phyloP scores from a whole-genome alignment of 1,140 invertebrate species.

The Zaprionus ghesquierei region DNA sequence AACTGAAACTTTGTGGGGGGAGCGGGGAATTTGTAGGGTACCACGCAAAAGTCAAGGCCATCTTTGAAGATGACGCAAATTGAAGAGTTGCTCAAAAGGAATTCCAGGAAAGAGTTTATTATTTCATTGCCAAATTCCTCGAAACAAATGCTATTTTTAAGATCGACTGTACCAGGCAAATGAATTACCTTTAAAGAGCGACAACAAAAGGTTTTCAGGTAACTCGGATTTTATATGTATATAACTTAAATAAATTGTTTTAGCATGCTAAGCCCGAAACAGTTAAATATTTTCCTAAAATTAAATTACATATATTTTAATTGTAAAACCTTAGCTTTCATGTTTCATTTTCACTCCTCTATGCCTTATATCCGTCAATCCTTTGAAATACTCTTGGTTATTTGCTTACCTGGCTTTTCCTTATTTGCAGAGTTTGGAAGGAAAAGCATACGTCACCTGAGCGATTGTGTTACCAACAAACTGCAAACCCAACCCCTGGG shows the following conservation, averaged over 20 bases:
- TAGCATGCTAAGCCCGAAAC: too few relatives aligned
- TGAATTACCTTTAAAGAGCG: neutral
- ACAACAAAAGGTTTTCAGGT: neutral
- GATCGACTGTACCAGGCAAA: neutral
- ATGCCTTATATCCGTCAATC: neutral
- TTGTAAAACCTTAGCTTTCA: too few relatives aligned
- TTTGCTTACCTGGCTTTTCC: neutral
- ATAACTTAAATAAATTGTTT: neutral
- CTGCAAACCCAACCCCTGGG: too few relatives aligned
- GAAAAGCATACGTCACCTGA: neutral
- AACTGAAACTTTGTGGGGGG: conserved; percentile 36
- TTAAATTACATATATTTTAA: too few relatives aligned
- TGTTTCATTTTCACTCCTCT: neutral
- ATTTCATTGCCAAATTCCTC: neutral
- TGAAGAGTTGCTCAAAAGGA: neutral
- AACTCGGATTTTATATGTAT: neutral
- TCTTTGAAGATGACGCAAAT: neutral
- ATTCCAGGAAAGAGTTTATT: neutral
- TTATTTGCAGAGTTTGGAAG: neutral
- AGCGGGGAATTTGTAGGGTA: neutral
- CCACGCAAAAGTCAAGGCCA: neutral
- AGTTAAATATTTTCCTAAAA: too few relatives aligned
- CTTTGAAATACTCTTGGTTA: neutral
- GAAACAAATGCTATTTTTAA: neutral
- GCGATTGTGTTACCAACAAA: neutral